These are phyloP conservation scores for Diglossa brunneiventris DNA, from an alignment of 2,113 vertebrate genomes.

Conservation along the genomic window DNA sequence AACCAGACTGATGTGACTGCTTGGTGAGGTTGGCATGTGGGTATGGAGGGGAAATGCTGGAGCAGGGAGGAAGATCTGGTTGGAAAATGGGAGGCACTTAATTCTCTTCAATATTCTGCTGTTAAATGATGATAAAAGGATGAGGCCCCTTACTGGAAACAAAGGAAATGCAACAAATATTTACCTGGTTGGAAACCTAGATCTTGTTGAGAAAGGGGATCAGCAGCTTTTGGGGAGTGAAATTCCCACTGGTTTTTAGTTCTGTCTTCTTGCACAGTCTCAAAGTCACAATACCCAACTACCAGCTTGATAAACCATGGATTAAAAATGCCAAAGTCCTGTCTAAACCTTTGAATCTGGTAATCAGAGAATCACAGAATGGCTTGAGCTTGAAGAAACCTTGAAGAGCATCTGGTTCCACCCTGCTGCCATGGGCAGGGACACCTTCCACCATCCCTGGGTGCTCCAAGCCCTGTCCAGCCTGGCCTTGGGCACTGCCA, in stretches of 20 bases:
- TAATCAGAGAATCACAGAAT: not conserved
- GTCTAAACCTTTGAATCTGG: not conserved
- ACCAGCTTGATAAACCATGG: not conserved
- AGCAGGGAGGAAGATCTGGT: not conserved
- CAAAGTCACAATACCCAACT: not conserved
- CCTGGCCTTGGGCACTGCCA: not conserved
- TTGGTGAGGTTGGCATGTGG: not conserved
- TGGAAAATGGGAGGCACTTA: not conserved
- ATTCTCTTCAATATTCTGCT: not conserved
- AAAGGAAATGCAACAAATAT: not conserved
- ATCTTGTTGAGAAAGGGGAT: not conserved
- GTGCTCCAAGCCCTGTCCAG: accelerated
- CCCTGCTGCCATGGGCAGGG: not conserved
- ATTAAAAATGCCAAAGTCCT: not conserved
- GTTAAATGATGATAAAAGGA: not conserved
- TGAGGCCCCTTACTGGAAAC: not conserved
- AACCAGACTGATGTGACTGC: not conserved
- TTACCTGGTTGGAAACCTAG: not conserved
- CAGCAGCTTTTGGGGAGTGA: not conserved
- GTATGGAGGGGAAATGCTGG: not conserved
- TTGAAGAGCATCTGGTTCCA: not conserved
- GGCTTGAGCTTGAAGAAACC: not conserved
- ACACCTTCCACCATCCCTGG: accelerated
- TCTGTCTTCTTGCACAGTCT: not conserved
- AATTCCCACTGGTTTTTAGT: not conserved